Evolutionary conservation across 2,797 vertebrate species (phyloP).

Genomic region (Basileuterus tristriatus): DNA sequence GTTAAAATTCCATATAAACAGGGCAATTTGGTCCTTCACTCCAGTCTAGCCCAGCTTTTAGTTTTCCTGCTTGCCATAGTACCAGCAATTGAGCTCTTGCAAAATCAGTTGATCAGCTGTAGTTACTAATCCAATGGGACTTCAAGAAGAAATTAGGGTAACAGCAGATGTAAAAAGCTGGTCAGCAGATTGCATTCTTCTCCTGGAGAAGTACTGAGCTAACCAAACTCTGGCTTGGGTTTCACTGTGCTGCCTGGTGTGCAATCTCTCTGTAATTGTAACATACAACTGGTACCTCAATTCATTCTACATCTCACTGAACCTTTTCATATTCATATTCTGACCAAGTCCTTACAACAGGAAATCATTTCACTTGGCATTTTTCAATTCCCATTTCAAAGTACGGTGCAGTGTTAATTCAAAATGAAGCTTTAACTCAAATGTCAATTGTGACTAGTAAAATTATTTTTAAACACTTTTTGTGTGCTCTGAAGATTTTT

Average conservation of each 20-base stretch:
- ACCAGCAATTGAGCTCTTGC: neutral
- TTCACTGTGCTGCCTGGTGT: neutral
- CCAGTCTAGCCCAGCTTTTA: neutral
- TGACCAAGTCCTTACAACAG: neutral
- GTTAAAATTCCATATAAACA: neutral
- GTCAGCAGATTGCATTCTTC: neutral
- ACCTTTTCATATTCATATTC: neutral
- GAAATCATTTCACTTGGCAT: neutral
- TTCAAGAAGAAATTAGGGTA: neutral
- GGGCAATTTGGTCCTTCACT: neutral
- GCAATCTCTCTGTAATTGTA: neutral
- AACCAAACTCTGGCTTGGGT: neutral
- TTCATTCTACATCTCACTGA: neutral
- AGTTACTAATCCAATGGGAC: neutral
- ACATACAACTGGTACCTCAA: neutral
- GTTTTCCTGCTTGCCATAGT: neutral
- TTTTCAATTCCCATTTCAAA: neutral
- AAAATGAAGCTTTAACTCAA: neutral
- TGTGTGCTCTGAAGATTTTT: neutral
- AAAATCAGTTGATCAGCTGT: neutral
- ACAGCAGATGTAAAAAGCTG: neutral
- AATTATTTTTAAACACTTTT: slow-evolving; percentile 17
- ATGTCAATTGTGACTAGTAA: slow-evolving; percentile 8
- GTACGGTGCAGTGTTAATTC: accelerated
- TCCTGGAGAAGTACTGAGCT: neutral